Percentiles rank a stretch among this genome's conserved stretches.
phyloP scores from a whole-genome alignment of 1,140 invertebrate genomes.

The Drosophila pectinifera region DNA sequence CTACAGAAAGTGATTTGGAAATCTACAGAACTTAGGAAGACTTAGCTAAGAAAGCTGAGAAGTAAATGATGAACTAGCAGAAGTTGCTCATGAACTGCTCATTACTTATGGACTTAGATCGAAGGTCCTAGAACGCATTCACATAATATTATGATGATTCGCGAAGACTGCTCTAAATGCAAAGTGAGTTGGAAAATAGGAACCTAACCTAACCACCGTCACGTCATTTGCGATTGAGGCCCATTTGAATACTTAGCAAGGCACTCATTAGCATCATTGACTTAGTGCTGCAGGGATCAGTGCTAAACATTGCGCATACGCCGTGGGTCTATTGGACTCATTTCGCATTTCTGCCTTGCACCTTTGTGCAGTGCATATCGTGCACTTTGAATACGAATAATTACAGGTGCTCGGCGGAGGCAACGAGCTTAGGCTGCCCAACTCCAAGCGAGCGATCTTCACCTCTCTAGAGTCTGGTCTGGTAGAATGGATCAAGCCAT shows the following conservation, averaged over 20 bases:
- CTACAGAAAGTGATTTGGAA: background rate
- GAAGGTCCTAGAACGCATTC: no score
- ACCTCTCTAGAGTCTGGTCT: conserved; percentile 21
- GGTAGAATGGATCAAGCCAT: conserved; percentile 53
- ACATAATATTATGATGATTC: no score
- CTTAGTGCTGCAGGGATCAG: conserved; percentile 6
- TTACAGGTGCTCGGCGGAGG: background rate
- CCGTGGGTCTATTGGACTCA: no score
- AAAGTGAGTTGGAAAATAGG: background rate
- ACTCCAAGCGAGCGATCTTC: conserved; percentile 27
- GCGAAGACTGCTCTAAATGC: background rate
- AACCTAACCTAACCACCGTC: no score
- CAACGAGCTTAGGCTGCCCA: background rate
- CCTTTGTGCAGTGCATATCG: background rate
- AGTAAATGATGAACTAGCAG: background rate
- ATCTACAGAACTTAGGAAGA: background rate
- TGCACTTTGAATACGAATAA: conserved; percentile 1
- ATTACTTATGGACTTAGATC: no score
- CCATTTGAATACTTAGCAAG: conserved; percentile 22
- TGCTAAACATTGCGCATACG: conserved; percentile 11
- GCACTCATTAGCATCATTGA: background rate
- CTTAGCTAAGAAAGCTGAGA: background rate
- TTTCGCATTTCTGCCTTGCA: background rate
- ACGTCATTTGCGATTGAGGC: conserved; percentile 19
- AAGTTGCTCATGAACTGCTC: no score